Base-by-base conservation (phyloP, 2,113 vertebrate species). In the Macquaria ambigua region DNA sequence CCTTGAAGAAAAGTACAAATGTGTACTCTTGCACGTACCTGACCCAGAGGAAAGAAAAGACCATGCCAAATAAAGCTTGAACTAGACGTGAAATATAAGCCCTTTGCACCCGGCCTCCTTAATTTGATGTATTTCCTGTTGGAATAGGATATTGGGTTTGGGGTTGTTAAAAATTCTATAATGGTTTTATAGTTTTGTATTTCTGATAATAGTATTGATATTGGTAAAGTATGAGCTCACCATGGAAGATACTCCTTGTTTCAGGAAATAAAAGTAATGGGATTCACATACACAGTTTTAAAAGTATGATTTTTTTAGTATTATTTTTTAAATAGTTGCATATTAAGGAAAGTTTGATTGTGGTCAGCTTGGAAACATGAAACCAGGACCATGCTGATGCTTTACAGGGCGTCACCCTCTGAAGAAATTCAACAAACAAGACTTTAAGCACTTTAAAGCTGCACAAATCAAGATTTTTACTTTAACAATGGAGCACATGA, bases 1-100 rank as follows among this genome's bases (percentile, higher is more conserved):
- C 64, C 74, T 79, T 77, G 58, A 37, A 62, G 71, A 46, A 73
- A 70, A 56, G 56, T 4, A 55, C 11, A 41, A 62, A 73, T 56
- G 39, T 69, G 83, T 50, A 52, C 20, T 80, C 52, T 39, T 28
- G 16, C 34, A 11, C 20, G 3, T 39, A n/a, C 74, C 79, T 63
- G 62, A 88, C 79, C 41, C 16, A 25, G 21, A 55, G 63, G 9
- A 64, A 63, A 31, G 9, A 55, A 56, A 31, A 56, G 46, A 37
- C 6, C 3, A 20, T 18, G 2, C n/a, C 43, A 81, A 78, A 62
- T 58, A 34, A 68, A n/a, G 2, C 61, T 63, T 39, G 9, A 53
- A 37, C 21, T 43, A 1, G 5, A 56, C 28, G 6, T 59, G 20
- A 58, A 63, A 50, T 21, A 34, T 8, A 6, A 52, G 14, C 28